phyloP scores from a whole-genome alignment of 1,140 invertebrate genomes.

The Amyelois transitella region DNA sequence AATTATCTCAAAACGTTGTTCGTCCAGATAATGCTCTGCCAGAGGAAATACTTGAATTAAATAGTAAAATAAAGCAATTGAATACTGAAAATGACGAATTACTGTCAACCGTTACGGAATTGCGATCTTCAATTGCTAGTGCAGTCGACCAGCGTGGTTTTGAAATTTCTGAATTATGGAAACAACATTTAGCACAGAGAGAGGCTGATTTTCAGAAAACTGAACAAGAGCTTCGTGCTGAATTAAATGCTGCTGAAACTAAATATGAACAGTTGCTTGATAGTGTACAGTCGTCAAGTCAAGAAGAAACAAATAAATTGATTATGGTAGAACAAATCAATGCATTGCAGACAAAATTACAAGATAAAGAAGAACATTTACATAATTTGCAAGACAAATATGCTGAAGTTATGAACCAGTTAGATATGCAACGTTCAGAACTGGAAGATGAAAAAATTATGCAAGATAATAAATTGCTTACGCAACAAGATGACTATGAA shows the following conservation, averaged over 20 bases:
- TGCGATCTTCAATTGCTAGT: conserved; percentile 58
- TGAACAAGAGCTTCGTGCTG: conserved; percentile 67
- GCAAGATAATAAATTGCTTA: conserved; percentile 63
- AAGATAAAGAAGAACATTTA: conserved; percentile 67
- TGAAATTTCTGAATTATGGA: conserved; percentile 80
- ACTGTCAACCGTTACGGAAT: conserved; percentile 56
- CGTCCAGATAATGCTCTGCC: background rate
- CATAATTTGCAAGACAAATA: conserved; percentile 49
- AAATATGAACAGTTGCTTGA: conserved; percentile 73
- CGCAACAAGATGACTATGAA: conserved; percentile 64
- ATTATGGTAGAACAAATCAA: conserved; percentile 53
- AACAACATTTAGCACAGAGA: conserved; percentile 76
- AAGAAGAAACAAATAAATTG: conserved; percentile 72
- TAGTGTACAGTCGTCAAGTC: conserved; percentile 55
- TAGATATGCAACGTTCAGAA: conserved; percentile 61
- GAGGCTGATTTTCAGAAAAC: conserved; percentile 75
- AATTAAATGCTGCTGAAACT: conserved; percentile 58
- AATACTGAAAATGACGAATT: conserved; percentile 63
- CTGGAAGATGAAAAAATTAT: conserved; percentile 63
- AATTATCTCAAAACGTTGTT: background rate
- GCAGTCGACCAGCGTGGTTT: conserved; percentile 77
- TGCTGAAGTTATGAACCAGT: conserved; percentile 56
- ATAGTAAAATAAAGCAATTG: conserved; percentile 43
- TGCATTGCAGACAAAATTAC: conserved; percentile 60
- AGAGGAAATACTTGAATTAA: conserved; percentile 36